Conservation (phyloP, 2,797 vertebrate genomes). For the Brotula barbata region DNA sequence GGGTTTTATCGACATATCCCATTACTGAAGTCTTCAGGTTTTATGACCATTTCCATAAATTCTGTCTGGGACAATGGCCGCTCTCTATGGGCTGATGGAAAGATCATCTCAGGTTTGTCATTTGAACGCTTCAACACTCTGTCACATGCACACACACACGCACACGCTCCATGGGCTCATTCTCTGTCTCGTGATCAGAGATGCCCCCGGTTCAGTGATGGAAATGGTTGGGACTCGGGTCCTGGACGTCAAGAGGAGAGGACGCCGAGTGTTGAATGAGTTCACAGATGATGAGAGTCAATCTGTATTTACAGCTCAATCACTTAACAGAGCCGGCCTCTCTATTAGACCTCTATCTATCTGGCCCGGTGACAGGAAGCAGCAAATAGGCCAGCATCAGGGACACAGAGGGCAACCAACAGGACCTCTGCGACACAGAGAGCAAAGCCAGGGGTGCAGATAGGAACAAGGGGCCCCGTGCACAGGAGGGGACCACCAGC, state of each 20-base stretch:
- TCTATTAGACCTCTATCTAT: conserved; percentile 71
- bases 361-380: conserved; percentile 62
- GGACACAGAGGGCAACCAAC: conserved; percentile 64
- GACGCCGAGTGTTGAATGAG: conserved; percentile 69
- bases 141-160: conserved; percentile 2
- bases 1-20: conserved; percentile 82
- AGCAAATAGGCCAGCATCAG: conserved; percentile 53
- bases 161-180: conserved; percentile 1
- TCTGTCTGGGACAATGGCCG: conserved; percentile 64
- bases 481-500: neutral
- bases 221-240: conserved; percentile 48
- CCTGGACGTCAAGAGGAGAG: conserved; percentile 52
- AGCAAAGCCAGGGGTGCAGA: conserved; percentile 28
- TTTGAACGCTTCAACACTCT: conserved; percentile 67
- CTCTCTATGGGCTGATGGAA: conserved; percentile 65
- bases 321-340: conserved; percentile 66
- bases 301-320: conserved; percentile 79
- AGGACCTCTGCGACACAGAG: conserved; percentile 60
- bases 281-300: conserved; percentile 80
- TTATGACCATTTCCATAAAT: conserved; percentile 80
- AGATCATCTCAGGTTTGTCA: conserved; percentile 63
- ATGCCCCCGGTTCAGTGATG: conserved; percentile 40
- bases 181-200: conserved; percentile 42
- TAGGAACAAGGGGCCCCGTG: neutral
- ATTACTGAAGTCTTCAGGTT: conserved; percentile 81